phyloP scores from a whole-genome alignment of 92 coral and sea anemone genomes.

The Parazoanthus swiftii region DNA sequence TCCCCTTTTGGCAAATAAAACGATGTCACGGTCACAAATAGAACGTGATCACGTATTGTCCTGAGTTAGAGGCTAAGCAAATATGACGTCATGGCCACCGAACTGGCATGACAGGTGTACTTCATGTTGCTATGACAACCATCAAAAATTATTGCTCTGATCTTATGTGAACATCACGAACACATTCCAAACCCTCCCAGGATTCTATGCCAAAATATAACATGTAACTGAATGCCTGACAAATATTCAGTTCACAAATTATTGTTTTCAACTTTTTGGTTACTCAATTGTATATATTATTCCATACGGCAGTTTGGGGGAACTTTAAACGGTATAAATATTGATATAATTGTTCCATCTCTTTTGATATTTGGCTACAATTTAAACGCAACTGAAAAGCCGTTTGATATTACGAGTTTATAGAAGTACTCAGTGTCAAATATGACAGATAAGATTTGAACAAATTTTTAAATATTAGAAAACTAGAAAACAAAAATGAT shows the following conservation, averaged over 20 bases:
- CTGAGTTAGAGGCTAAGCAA: background rate
- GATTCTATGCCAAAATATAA: background rate
- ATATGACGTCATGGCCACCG: background rate
- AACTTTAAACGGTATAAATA: too few species aligned
- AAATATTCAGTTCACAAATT: background rate
- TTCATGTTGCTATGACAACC: background rate
- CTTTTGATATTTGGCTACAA: background rate
- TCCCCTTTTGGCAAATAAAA: background rate
- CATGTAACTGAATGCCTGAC: background rate
- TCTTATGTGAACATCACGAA: background rate
- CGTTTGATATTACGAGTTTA: too few species aligned
- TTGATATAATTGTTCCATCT: background rate
- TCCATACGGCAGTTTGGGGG: background rate
- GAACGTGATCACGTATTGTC: constrained; percentile 3
- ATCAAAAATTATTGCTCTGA: background rate
- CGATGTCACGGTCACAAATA: constrained; percentile 27
- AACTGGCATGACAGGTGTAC: background rate
- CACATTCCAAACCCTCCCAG: background rate
- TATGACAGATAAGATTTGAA: background rate
- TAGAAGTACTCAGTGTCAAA: background rate
- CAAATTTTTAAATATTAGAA: background rate
- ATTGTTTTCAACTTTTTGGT: background rate
- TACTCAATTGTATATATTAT: too few species aligned
- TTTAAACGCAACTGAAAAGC: background rate
- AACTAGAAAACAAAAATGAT: background rate